Percentiles rank a stretch among this genome's conserved stretches.
Conservation (phyloP, 2,888 invertebrate genomes). For the Microctonus aethiopoides region DNA sequence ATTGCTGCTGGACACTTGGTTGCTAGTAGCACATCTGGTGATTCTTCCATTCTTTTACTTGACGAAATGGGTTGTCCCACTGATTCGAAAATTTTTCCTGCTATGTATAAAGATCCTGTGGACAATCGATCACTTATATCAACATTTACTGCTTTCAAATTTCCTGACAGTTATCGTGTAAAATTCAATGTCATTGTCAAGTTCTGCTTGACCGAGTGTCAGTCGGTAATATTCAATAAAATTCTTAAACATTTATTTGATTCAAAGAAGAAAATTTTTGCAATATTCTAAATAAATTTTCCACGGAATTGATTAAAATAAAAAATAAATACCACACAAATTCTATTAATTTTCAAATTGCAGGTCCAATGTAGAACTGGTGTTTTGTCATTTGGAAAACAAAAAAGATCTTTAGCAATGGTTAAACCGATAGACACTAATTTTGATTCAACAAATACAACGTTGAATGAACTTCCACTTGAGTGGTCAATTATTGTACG, state of each 20-base stretch:
- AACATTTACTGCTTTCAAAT: slow-evolving; percentile 86
- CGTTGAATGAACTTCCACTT: slow-evolving; percentile 68
- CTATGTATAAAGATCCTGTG: slow-evolving; percentile 63
- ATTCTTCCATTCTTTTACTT: slow-evolving; percentile 79
- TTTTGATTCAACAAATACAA: slow-evolving; percentile 44
- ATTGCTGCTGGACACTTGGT: slow-evolving; percentile 83
- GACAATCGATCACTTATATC: slow-evolving; percentile 68
- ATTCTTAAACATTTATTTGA: slow-evolving; percentile 34
- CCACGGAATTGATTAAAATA: no score
- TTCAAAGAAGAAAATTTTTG: no score
- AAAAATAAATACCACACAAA: no score
- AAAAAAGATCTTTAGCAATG: slow-evolving; percentile 39
- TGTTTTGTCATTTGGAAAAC: slow-evolving; percentile 50
- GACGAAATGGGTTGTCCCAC: slow-evolving; percentile 86
- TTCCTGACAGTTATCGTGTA: slow-evolving; percentile 85
- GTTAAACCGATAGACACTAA: slow-evolving; percentile 14
- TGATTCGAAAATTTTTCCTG: slow-evolving; percentile 74
- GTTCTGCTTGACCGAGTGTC: slow-evolving; percentile 80
- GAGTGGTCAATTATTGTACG: slow-evolving; percentile 72
- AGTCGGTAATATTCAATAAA: slow-evolving; percentile 68
- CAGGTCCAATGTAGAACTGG: slow-evolving; percentile 40
- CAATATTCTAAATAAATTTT: no score
- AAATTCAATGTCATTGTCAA: slow-evolving; percentile 85
- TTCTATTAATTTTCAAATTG: background rate
- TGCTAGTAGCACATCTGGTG: slow-evolving; percentile 81